Evolutionary conservation across 2,797 vertebrate species (phyloP), one percentile per base, ranked within the genome.

Genomic region (Chromobotia macracanthus): DNA sequence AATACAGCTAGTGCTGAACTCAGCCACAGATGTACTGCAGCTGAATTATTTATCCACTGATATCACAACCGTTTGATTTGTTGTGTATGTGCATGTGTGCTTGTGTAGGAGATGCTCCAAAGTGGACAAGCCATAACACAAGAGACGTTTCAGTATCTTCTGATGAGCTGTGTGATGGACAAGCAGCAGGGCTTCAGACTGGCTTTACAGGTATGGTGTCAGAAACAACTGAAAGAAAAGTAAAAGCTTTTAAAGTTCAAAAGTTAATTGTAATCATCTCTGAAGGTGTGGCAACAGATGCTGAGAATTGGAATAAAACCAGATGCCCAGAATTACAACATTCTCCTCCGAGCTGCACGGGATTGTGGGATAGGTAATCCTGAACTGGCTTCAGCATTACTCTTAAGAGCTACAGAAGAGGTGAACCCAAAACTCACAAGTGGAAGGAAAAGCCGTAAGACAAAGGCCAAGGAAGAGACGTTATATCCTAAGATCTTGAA

Each of bases 271-370:
- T 48, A 31, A 12, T 68, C 10, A 18, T 77, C 82, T n/a, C 0
- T 80, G 16, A 89, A 99, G 98, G 91, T 99, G 71, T 99, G 97
- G 97, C 93, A 90, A 4, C 94, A 96, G 84, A 98, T 99, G 97
- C 82, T 94, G 12, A 89, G 18, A 1, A 87, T 95, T 16, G 94
- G 95, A 31, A 91, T 99, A 65, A 89, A 85, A 74, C 95, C 95
- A 0, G 87, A 95, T 79, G 83, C 71, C 1, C 89, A 95, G 68
- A 92, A 87, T 75, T 99, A 98, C 80, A 98, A 95, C 85, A 75
- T 99, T 81, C 91, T 99, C 69, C 86, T 99, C 72, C 91, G 91
- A 0, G 93, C 93, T 0, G 95, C 96, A 1, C 93, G 96, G 75
- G 95, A 97, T 86, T 99, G 98, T 66, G 94, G 94, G 44, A 91